Base-by-base conservation (phyloP, 2,888 invertebrate genomes). In the Euzophera pinguis region DNA sequence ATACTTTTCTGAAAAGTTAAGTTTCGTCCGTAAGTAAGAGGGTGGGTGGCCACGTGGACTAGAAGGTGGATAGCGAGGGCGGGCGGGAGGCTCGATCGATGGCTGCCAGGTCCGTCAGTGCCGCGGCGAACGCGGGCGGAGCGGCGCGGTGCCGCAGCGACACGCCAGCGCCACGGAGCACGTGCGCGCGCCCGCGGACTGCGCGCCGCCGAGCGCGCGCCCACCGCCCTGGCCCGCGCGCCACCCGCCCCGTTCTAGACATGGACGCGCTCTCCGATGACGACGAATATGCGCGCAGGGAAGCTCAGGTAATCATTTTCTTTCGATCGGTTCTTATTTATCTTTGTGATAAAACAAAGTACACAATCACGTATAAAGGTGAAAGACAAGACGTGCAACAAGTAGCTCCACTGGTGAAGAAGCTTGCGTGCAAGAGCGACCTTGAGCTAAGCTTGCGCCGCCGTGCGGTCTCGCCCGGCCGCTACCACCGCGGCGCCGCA, bases 191-290 rank as follows among this genome's bases (percentile, higher is more conserved):
- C 73, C 74, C 78, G 78, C 77, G 76, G 72, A 69, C 73, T 64
- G 77, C 79, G 83, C 83, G 82, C 81, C 81, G 80, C 77, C 78
- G 76, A 71, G 74, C 77, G 75, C 78, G 77, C 78, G 75, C 75
- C 68, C 77, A 67, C 69, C 71, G 65, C 69, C 64, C 70, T 68
- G 70, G 59, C 71, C 64, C 70, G 69, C 71, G 59, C 71, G 61
- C 65, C 59, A 53, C 65, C 57, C 75, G 65, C 73, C 56, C 71
- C 57, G 61, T 55, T 56, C 64, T 63, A 56, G 80, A 78, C 78
- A 90, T 90, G 89, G 88, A 90, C 84, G 86, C 84, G 74, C 89
- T 89, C 77, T 88, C 88, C 73, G 89, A 90, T 78, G 89, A 90
- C 76, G 88, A 89, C 69, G 89, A 90, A 50, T 87, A 77, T 74